Base-by-base conservation (phyloP, 2,113 vertebrate species). In the Ceyx margarethae region DNA sequence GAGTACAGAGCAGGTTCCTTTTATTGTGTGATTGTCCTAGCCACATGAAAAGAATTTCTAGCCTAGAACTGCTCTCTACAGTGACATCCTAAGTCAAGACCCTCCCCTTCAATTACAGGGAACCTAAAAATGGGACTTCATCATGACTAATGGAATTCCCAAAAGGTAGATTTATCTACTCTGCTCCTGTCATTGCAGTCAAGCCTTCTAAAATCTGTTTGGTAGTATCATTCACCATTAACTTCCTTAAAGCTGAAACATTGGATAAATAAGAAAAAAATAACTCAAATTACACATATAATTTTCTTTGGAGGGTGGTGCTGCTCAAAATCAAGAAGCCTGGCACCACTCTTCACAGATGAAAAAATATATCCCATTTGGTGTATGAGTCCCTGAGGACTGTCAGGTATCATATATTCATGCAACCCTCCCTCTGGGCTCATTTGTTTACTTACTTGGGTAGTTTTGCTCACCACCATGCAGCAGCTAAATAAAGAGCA, bases 361-460 rank as follows among this genome's bases (percentile, higher is more conserved):
- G 51, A 21, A 79, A 75, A 67, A 80, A 25, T 21, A 18, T 31
- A 65, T 15, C n/a, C 48, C 12, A 7, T 61, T 42, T 68, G 62
- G 80, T 65, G 29, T 51, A 68, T 40, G 48, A n/a, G 51, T 78
- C 45, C 45, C 71, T 57, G 33, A 72, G 50, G 85, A 84, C 58
- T 79, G 50, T n/a, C 65, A 82, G 51, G 42, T 43, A 46, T 72
- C 54, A 84, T 40, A 35, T n/a, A 74, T 51, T 93, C 76, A 72
- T 1, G 5, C 35, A 90, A 26, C 33, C 29, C 42, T 76, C 33
- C 29, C 42, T 76, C 60, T 66, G 54, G 64, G 25, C 51, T 77
- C 29, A 40, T 87, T 85, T 91, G 79, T 76, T 96, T 90, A 86
- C 50, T 93, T 62, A 46, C 15, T 92, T 76, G 62, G 54, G 54